Percentiles rank a stretch among this genome's conserved stretches.
These are phyloP conservation scores for Colistium nudipinnis DNA, from an alignment of 2,113 vertebrate species.

Conservation along the genomic window DNA sequence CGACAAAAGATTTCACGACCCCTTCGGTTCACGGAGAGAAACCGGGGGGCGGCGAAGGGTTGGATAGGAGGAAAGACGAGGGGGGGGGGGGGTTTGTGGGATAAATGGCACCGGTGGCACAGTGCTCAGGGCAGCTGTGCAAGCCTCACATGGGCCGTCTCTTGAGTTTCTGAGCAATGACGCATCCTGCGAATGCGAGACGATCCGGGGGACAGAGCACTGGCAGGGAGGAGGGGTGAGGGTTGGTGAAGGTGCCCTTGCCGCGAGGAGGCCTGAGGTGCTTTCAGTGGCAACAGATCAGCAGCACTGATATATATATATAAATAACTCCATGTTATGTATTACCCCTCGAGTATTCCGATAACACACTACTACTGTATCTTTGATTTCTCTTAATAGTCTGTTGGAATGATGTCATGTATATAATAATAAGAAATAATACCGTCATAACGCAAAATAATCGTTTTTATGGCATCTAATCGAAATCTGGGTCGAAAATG, in stretches of 20 bases:
- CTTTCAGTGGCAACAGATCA: slow-evolving; percentile 45
- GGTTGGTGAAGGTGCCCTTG: slow-evolving; percentile 68
- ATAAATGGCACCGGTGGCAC: slow-evolving; percentile 49
- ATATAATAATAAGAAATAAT: too few relatives aligned
- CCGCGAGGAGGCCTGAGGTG: slow-evolving; percentile 41
- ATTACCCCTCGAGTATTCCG: not conserved
- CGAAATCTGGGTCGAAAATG: not conserved
- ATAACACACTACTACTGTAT: not conserved
- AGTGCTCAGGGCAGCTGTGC: slow-evolving; percentile 57
- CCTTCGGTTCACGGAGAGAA: slow-evolving; percentile 14
- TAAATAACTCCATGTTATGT: not conserved
- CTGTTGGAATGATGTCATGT: too few relatives aligned
- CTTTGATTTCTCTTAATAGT: too few relatives aligned
- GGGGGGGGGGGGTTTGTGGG: slow-evolving; percentile 44
- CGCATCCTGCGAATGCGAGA: slow-evolving; percentile 48
- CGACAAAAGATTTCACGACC: slow-evolving; percentile 20
- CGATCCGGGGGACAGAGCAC: slow-evolving; percentile 49
- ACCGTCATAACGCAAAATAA: not conserved
- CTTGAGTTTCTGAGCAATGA: slow-evolving; percentile 33
- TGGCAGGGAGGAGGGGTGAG: slow-evolving; percentile 39
- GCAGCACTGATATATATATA: slow-evolving; percentile 31
- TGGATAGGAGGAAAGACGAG: slow-evolving; percentile 37
- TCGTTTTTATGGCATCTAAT: not conserved
- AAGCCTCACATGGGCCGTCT: slow-evolving; percentile 51
- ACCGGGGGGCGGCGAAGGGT: slow-evolving; percentile 41